phyloP scores from a whole-genome alignment of 1,140 invertebrate genomes.

The Chelonus insularis region DNA sequence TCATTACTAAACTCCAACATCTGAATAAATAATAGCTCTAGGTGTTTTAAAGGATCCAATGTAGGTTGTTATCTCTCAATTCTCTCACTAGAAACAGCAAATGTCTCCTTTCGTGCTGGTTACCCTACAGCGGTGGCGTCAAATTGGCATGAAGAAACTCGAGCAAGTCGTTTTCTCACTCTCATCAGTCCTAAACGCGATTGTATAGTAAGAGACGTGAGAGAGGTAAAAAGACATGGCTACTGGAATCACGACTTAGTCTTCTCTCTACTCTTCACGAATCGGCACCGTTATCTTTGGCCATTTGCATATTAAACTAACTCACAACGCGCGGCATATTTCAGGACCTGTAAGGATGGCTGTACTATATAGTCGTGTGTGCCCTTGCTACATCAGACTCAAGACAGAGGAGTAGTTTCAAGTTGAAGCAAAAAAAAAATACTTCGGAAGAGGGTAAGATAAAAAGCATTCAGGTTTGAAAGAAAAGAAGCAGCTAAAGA shows the following conservation, averaged over 20 bases:
- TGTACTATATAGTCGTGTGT: slow-evolving; percentile 26
- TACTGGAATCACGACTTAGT: slow-evolving; percentile 60
- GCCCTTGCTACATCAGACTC: slow-evolving; percentile 7
- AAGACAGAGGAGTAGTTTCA: neutral
- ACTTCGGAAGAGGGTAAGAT: neutral
- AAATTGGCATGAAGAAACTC: slow-evolving; percentile 3
- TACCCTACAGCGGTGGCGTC: neutral
- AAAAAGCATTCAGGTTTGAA: neutral
- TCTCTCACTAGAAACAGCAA: slow-evolving; percentile 37
- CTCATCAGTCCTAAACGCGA: neutral
- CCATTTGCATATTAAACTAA: slow-evolving; percentile 61
- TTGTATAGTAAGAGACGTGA: neutral
- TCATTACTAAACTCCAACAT: too few species aligned
- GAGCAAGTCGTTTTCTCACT: slow-evolving; percentile 17
- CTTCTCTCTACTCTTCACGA: slow-evolving; percentile 51
- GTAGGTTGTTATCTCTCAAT: slow-evolving; percentile 56
- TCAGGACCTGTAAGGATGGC: slow-evolving; percentile 35
- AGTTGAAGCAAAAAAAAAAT: slow-evolving; percentile 2
- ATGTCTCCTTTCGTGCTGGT: slow-evolving; percentile 1
- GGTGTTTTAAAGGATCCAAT: slow-evolving; percentile 35
- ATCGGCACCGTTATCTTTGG: slow-evolving; percentile 56
- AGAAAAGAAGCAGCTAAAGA: neutral
- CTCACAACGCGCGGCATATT: slow-evolving; percentile 58
- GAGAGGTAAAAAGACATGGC: slow-evolving; percentile 43
- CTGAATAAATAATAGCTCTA: neutral